Conservation (phyloP, 2,113 vertebrate genomes). For the Taxidea taxus region DNA sequence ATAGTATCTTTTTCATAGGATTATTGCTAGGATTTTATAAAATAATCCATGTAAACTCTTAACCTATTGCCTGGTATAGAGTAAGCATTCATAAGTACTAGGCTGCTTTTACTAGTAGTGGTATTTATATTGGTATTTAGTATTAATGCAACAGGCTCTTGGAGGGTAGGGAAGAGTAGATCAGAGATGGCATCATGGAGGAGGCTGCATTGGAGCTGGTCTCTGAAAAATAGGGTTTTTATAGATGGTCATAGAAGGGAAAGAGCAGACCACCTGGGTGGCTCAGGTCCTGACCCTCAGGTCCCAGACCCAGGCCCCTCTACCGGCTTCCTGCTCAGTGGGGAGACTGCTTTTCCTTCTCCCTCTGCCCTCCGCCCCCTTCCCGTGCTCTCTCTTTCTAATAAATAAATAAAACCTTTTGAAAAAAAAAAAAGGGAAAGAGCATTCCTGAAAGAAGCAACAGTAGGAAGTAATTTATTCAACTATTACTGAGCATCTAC, state of each 20-base stretch:
- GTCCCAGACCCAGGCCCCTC: background rate
- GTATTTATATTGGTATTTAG: background rate
- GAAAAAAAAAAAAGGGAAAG: background rate
- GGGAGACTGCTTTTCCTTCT: background rate
- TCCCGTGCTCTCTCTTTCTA: background rate
- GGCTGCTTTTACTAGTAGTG: background rate
- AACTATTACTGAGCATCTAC: background rate
- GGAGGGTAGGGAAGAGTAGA: background rate
- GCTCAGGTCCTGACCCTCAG: background rate
- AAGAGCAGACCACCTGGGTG: background rate
- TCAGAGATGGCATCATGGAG: background rate
- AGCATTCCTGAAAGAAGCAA: background rate
- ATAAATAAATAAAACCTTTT: background rate
- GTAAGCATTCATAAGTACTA: background rate
- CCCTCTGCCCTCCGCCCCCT: background rate
- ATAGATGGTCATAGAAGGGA: background rate
- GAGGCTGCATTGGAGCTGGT: background rate
- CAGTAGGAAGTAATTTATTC: background rate
- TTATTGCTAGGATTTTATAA: background rate
- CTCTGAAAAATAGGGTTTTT: background rate
- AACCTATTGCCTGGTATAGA: background rate
- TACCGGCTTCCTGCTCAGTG: background rate
- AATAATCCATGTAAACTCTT: background rate
- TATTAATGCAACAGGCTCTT: background rate
- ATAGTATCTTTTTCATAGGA: background rate